These are phyloP conservation scores for Arge pagana DNA, from an alignment of 2,888 invertebrate species.

Conservation along the genomic window DNA sequence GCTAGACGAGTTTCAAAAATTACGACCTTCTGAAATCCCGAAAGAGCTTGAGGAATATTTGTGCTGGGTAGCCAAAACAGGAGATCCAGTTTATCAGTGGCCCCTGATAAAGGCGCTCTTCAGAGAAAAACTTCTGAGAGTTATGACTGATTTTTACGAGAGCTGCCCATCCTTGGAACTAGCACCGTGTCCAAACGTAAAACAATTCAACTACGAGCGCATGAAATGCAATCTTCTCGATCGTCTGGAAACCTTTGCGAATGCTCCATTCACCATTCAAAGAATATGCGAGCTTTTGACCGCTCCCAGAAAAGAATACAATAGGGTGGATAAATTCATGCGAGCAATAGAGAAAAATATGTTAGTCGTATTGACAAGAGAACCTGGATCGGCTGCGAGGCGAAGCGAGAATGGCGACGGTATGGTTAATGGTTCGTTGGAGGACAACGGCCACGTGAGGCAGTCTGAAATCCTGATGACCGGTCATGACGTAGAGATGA, in stretches of 20 bases:
- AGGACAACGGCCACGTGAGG: slow-evolving; percentile 46
- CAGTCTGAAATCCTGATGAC: slow-evolving; percentile 28
- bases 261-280: slow-evolving; percentile 96
- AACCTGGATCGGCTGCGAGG: slow-evolving; percentile 55
- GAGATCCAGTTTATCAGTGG: slow-evolving; percentile 94
- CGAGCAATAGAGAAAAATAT: slow-evolving; percentile 95
- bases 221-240: slow-evolving; percentile 85
- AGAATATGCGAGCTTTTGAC: slow-evolving; percentile 92
- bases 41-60: slow-evolving; percentile 88
- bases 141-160: slow-evolving; percentile 87
- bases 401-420: slow-evolving; percentile 55
- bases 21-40: slow-evolving; percentile 80
- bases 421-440: slow-evolving; percentile 53
- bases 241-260: slow-evolving; percentile 79
- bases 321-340: slow-evolving; percentile 95
- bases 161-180: slow-evolving; percentile 76
- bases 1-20: slow-evolving; percentile 82
- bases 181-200: slow-evolving; percentile 87
- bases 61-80: slow-evolving; percentile 88
- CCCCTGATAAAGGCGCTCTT: slow-evolving; percentile 84
- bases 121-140: slow-evolving; percentile 82
- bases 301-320: slow-evolving; percentile 91
- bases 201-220: slow-evolving; percentile 86
- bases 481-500: slow-evolving; percentile 46
- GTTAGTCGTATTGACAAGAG: slow-evolving; percentile 73